Evolutionary conservation across 2,888 invertebrate species (phyloP).

Genomic region (Volucella zonaria): DNA sequence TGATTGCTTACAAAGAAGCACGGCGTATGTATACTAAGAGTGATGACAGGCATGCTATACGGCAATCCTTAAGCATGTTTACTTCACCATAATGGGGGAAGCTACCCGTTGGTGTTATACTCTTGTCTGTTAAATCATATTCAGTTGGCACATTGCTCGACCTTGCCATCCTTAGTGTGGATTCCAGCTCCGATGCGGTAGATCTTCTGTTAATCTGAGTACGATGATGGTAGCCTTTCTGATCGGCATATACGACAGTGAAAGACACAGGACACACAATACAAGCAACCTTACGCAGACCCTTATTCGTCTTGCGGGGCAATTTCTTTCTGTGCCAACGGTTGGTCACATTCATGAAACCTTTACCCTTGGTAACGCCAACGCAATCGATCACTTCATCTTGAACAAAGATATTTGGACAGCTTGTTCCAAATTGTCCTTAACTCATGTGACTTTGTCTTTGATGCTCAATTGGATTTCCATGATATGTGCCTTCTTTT

Average conservation of each 20-base stretch:
- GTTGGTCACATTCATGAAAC: slow-evolving; percentile 99
- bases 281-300: slow-evolving; percentile 99
- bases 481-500: slow-evolving; percentile 99
- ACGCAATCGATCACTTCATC: slow-evolving; percentile 99
- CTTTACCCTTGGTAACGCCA: slow-evolving; percentile 99
- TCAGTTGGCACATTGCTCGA: slow-evolving; percentile 76
- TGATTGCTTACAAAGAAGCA: no score
- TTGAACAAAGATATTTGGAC: slow-evolving; percentile 95
- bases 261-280: slow-evolving; percentile 99
- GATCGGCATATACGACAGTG: slow-evolving; percentile 97
- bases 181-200: slow-evolving; percentile 96
- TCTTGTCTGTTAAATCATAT: no score
- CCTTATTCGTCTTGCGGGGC: slow-evolving; percentile 99
- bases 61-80: no score
- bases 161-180: slow-evolving; percentile 94
- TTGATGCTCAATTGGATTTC: slow-evolving; percentile 98
- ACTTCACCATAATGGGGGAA: no score
- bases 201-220: slow-evolving; percentile 99
- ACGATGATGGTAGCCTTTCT: slow-evolving; percentile 99
- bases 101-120: no score
- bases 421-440: slow-evolving; percentile 97
- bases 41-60: no score
- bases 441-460: slow-evolving; percentile 98
- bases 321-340: slow-evolving; percentile 99
- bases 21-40: no score